These are phyloP conservation scores for Labeo catla DNA, from an alignment of 2,113 vertebrate genomes.

Conservation along the genomic window DNA sequence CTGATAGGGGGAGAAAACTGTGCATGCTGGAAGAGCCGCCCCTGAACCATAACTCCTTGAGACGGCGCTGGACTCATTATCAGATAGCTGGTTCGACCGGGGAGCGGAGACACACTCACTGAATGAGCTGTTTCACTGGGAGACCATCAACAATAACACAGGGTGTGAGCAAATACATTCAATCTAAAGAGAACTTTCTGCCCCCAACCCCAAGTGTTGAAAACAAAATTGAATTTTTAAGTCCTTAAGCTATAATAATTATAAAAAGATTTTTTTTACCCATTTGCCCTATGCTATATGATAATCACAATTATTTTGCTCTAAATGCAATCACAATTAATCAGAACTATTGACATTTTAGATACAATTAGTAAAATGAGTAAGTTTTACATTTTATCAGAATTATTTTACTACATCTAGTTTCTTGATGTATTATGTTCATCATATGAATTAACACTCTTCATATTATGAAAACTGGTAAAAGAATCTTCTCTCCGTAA, in stretches of 20 bases:
- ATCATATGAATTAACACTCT: not conserved
- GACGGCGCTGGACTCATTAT: constrained; percentile 68
- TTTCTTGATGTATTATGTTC: not conserved
- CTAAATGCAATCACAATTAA: too few species aligned
- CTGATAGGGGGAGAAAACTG: constrained; percentile 76
- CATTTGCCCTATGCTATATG: not conserved
- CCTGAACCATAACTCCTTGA: constrained; percentile 84
- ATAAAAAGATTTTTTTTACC: not conserved
- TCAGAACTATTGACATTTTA: too few species aligned
- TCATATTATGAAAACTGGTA: not conserved
- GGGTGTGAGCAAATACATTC: not conserved
- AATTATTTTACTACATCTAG: too few species aligned
- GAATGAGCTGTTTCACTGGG: constrained; percentile 82
- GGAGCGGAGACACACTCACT: constrained; percentile 66
- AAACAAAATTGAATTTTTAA: not conserved
- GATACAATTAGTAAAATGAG: too few species aligned
- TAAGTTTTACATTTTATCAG: too few species aligned
- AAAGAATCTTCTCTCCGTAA: not conserved
- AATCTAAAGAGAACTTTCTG: too few species aligned
- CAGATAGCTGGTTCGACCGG: constrained; percentile 70
- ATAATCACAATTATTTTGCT: too few species aligned
- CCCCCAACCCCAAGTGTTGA: too few species aligned
- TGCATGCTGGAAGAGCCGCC: constrained; percentile 88
- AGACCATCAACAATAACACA: constrained; percentile 10
- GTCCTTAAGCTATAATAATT: not conserved